These are phyloP conservation scores for Coreoperca whiteheadi DNA, from an alignment of 2,113 vertebrate genomes.

Conservation along the genomic window DNA sequence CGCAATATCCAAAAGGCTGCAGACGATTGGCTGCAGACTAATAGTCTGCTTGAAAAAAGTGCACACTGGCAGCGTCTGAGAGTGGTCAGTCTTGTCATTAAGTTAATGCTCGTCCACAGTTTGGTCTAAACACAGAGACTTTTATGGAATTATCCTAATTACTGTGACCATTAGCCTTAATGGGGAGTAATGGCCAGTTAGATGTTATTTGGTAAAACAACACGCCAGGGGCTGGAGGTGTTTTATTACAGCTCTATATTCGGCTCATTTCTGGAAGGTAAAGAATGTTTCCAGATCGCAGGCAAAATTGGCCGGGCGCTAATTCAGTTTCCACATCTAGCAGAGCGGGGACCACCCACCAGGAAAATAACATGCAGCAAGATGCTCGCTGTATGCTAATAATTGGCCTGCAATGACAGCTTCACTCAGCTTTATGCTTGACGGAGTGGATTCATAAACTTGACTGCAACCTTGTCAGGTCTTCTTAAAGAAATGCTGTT, in stretches of 20 bases:
- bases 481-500: background rate
- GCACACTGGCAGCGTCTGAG: constrained; percentile 73
- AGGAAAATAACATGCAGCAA: constrained; percentile 59
- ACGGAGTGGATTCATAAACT: constrained; percentile 1
- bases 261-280: constrained; percentile 85
- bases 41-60: constrained; percentile 64
- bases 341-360: constrained; percentile 83
- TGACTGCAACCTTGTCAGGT: background rate
- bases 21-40: constrained; percentile 69
- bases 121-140: constrained; percentile 86
- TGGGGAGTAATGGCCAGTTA: constrained; percentile 90
- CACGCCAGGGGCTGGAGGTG: constrained; percentile 83
- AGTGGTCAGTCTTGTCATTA: constrained; percentile 82
- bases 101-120: constrained; percentile 84
- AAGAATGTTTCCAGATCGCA: constrained; percentile 90
- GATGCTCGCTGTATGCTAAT: constrained; percentile 59
- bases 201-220: constrained; percentile 90
- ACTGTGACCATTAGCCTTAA: constrained; percentile 88
- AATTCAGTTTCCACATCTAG: constrained; percentile 86
- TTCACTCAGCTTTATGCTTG: constrained; percentile 46
- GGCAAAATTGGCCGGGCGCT: constrained; percentile 80
- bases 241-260: constrained; percentile 87
- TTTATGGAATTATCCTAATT: constrained; percentile 90
- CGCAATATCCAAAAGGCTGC: constrained; percentile 53
- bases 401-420: constrained; percentile 44